Evolutionary conservation across 2,113 vertebrate genomes (phyloP).

Genomic region (Dascyllus trimaculatus): DNA sequence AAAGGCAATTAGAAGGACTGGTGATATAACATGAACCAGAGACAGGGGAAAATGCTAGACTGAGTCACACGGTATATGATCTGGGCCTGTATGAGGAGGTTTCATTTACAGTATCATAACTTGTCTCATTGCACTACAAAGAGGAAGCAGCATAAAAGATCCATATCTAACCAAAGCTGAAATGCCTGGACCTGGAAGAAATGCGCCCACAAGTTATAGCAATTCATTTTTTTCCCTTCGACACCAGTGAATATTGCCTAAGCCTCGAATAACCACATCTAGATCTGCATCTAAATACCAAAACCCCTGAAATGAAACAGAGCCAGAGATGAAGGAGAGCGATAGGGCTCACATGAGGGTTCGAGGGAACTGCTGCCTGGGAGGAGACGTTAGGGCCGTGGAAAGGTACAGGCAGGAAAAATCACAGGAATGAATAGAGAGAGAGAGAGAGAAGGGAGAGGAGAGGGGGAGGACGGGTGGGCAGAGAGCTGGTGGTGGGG

Average conservation of each 20-base stretch:
- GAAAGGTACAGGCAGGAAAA: constrained; percentile 77
- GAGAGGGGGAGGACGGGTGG: constrained; percentile 13
- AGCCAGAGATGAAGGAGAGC: constrained; percentile 26
- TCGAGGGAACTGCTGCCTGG: constrained; percentile 39
- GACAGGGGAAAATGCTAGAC: background rate
- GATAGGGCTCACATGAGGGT: constrained; percentile 36
- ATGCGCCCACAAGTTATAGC: background rate
- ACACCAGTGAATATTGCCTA: constrained; percentile 15
- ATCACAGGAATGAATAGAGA: constrained; percentile 78
- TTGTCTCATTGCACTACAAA: background rate
- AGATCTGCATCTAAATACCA: constrained; percentile 57
- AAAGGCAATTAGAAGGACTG: constrained; percentile 44
- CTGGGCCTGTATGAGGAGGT: background rate
- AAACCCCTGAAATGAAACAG: constrained; percentile 39
- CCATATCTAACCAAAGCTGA: background rate
- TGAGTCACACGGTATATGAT: background rate
- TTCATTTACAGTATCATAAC: background rate
- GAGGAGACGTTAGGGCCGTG: constrained; percentile 50
- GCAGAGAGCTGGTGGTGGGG: constrained; percentile 60
- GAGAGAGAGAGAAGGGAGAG: background rate
- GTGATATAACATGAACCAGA: constrained; percentile 20
- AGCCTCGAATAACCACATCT: constrained; percentile 44
- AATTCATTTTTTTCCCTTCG: constrained; percentile 3
- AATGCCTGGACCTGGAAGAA: background rate
- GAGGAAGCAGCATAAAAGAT: background rate